Conservation (phyloP, 1,140 invertebrate genomes). For the Polyergus mexicanus region DNA sequence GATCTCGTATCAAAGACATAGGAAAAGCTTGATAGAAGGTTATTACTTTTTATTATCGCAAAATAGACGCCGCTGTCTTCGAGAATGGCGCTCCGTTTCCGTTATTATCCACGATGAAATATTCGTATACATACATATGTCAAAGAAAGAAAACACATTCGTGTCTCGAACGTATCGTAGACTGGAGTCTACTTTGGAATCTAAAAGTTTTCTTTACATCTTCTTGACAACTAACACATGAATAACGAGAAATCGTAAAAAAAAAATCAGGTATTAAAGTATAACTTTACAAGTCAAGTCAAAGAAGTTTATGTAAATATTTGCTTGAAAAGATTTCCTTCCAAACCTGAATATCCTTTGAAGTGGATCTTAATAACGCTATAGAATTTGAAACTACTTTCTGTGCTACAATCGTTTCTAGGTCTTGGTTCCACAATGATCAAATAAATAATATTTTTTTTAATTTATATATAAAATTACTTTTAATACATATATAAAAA, state of each 20-base stretch:
- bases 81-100: not conserved
- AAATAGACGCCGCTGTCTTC: conserved; percentile 47
- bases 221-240: not conserved
- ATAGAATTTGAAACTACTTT: not conserved
- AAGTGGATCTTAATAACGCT: not conserved
- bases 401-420: not conserved
- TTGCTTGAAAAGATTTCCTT: not conserved
- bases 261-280: not conserved
- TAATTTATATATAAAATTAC: not conserved
- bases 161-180: not conserved
- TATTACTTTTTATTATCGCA: conserved; percentile 54
- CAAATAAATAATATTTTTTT: not conserved
- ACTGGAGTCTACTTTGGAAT: not conserved
- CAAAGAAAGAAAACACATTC: not conserved
- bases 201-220: conserved; percentile 1
- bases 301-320: conserved; percentile 33
- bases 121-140: conserved; percentile 5
- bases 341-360: not conserved
- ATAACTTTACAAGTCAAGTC: conserved; percentile 1
- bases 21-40: conserved; percentile 34
- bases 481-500: not conserved
- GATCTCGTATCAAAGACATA: conserved; percentile 43
- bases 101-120: conserved; percentile 25
- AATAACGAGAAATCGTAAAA: not conserved
- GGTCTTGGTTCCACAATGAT: not conserved